Percentiles rank a stretch among this genome's conserved stretches.
Evolutionary conservation across 1,140 invertebrate genomes (phyloP).

Genomic region (Macrotrachela quadricornifera): DNA sequence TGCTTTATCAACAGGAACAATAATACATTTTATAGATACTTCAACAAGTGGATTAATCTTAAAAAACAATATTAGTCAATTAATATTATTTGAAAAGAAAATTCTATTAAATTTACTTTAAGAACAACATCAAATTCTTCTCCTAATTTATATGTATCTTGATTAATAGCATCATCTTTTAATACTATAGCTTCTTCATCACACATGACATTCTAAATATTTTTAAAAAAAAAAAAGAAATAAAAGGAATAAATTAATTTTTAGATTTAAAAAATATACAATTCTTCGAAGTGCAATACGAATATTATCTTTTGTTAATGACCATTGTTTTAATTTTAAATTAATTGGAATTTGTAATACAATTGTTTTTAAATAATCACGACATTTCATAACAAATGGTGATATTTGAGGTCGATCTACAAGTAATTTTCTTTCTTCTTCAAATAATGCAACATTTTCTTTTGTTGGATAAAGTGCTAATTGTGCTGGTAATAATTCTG

Average conservation of each 20-base stretch:
- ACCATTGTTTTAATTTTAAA: background rate
- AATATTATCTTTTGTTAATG: slow-evolving; percentile 1
- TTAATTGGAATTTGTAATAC: slow-evolving; percentile 3
- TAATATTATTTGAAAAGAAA: background rate
- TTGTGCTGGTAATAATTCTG: slow-evolving; percentile 3
- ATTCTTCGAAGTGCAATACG: slow-evolving; percentile 1
- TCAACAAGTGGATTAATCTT: background rate
- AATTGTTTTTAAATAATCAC: background rate
- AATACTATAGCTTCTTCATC: background rate
- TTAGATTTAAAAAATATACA: background rate
- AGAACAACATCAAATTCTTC: slow-evolving; percentile 2
- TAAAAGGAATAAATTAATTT: too few relatives aligned
- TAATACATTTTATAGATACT: background rate
- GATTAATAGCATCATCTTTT: background rate
- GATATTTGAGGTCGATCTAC: slow-evolving; percentile 1
- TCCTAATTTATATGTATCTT: background rate
- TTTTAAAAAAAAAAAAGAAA: background rate
- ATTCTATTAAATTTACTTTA: background rate
- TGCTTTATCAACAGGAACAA: background rate
- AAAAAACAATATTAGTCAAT: background rate
- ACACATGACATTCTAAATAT: background rate
- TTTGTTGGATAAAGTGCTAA: slow-evolving; percentile 6
- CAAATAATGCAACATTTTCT: slow-evolving; percentile 5
- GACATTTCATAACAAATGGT: slow-evolving; percentile 4
- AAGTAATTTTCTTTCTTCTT: background rate